Evolutionary conservation across 2,797 vertebrate genomes (phyloP).

Genomic region (Schizopygopsis pylzovi): DNA sequence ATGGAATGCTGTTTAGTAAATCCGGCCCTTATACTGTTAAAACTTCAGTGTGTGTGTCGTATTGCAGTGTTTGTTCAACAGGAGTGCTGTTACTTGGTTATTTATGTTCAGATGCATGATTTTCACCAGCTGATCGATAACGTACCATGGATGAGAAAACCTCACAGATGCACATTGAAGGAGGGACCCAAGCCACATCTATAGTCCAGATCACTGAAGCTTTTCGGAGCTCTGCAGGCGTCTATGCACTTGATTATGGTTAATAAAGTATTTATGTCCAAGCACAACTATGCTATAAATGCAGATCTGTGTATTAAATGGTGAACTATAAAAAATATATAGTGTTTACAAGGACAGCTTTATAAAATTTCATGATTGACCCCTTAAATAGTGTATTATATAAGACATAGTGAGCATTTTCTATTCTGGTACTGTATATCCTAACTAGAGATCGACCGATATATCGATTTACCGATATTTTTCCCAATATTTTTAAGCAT

Average conservation of each 20-base stretch:
- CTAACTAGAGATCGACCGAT: neutral
- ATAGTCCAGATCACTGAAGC: too few species aligned
- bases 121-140: neutral
- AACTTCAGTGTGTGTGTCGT: too few species aligned
- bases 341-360: neutral
- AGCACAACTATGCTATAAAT: neutral
- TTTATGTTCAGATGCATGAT: neutral
- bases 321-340: neutral
- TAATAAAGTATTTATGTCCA: constrained; percentile 6
- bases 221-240: neutral
- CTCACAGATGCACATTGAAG: neutral
- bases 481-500: too few species aligned
- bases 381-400: neutral
- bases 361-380: neutral
- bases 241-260: neutral
- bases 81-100: neutral
- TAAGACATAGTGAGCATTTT: neutral
- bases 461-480: too few species aligned
- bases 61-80: neutral
- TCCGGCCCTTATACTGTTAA: too few species aligned
- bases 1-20: neutral
- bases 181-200: too few species aligned
- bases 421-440: neutral
- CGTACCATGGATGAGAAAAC: too few species aligned
- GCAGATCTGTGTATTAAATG: neutral